A percentile compares a stretch with the other conserved stretches of the same genome.
Conservation (phyloP, 1,140 invertebrate genomes). For the Cheumatopsyche charites region DNA sequence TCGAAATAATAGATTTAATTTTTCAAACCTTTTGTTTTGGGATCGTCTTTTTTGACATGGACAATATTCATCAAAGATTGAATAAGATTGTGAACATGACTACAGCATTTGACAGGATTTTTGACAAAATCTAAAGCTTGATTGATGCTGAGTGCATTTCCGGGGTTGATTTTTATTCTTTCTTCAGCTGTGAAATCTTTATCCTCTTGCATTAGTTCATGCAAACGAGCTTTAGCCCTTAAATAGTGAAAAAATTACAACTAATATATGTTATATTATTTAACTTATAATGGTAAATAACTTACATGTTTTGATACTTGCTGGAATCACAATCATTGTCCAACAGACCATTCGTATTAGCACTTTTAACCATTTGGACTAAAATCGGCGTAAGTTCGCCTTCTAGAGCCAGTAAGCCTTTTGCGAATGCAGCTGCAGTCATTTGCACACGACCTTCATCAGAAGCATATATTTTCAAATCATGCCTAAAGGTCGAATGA, state of each 20-base stretch:
- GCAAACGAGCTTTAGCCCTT: slow-evolving; percentile 93
- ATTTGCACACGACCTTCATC: slow-evolving; percentile 99
- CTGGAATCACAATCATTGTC: slow-evolving; percentile 98
- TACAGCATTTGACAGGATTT: slow-evolving; percentile 94
- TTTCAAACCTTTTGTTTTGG: slow-evolving; percentile 77
- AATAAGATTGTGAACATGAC: slow-evolving; percentile 86
- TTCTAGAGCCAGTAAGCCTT: slow-evolving; percentile 95
- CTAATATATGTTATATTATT: not conserved
- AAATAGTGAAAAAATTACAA: slow-evolving; percentile 31
- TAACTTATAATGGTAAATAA: not conserved
- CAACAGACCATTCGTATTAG: slow-evolving; percentile 96
- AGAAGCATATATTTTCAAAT: slow-evolving; percentile 99
- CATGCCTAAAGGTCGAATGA: slow-evolving; percentile 98
- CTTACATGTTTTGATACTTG: slow-evolving; percentile 94
- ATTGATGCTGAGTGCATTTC: slow-evolving; percentile 82
- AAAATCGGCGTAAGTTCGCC: slow-evolving; percentile 98
- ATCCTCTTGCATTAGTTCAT: slow-evolving; percentile 92
- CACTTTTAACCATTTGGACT: slow-evolving; percentile 99
- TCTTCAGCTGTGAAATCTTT: slow-evolving; percentile 88
- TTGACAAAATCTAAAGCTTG: slow-evolving; percentile 94
- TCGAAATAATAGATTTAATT: too few species aligned
- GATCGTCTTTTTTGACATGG: slow-evolving; percentile 83
- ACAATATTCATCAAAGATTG: slow-evolving; percentile 86
- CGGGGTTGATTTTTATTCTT: slow-evolving; percentile 86
- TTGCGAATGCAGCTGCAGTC: slow-evolving; percentile 99